Evolutionary conservation across 1,140 invertebrate genomes (phyloP).

Genomic region (Halictus rubicundus): DNA sequence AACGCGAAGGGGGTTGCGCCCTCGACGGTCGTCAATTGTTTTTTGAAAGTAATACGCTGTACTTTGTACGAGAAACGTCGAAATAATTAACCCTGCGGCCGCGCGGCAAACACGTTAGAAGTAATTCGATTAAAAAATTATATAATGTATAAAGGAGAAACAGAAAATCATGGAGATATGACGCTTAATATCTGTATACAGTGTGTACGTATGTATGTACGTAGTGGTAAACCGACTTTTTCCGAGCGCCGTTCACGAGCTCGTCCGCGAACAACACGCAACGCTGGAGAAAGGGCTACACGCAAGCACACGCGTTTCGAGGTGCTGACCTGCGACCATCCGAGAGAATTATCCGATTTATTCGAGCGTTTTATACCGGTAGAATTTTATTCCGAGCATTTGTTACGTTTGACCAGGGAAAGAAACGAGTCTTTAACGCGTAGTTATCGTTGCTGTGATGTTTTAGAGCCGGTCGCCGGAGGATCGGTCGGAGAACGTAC

Average conservation of each 20-base stretch:
- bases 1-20: conserved; percentile 63
- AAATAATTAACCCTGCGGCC: conserved; percentile 65
- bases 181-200: conserved; percentile 53
- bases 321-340: neutral
- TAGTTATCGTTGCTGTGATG: conserved; percentile 21
- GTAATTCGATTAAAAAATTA: conserved; percentile 57
- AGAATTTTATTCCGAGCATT: conserved; percentile 4
- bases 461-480: neutral
- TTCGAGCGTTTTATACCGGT: conserved; percentile 16
- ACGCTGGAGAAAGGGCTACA: neutral
- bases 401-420: neutral
- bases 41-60: conserved; percentile 80
- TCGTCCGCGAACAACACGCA: neutral
- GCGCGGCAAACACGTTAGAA: conserved; percentile 38
- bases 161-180: conserved; percentile 8
- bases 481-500: neutral
- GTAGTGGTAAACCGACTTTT: conserved; percentile 32
- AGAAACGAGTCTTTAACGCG: neutral
- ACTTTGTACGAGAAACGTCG: conserved; percentile 74
- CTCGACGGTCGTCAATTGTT: conserved; percentile 79
- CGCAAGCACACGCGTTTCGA: neutral
- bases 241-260: conserved; percentile 42
- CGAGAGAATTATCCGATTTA: neutral
- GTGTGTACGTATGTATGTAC: conserved; percentile 33
- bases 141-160: conserved; percentile 16